These are phyloP conservation scores for Betta splendens DNA, from an alignment of 2,797 vertebrate genomes.

Conservation along the genomic window DNA sequence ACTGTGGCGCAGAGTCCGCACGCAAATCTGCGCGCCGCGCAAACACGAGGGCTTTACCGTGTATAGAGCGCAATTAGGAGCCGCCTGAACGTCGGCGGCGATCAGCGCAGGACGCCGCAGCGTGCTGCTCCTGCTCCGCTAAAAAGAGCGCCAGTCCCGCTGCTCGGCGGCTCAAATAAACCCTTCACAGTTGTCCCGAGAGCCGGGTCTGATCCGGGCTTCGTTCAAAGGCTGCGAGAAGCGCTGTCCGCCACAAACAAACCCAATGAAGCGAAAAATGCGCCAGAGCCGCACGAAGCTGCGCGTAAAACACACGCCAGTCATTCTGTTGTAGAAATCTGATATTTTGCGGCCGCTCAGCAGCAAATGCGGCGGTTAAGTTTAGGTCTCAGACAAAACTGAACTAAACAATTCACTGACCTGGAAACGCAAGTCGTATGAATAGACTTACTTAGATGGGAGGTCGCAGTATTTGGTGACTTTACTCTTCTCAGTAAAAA, in stretches of 20 bases:
- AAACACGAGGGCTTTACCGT: conserved; percentile 55
- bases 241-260: conserved; percentile 20
- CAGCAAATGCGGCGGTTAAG: conserved; percentile 18
- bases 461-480: conserved; percentile 46
- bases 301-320: conserved; percentile 48
- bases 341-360: conserved; percentile 33
- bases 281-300: conserved; percentile 11
- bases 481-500: conserved; percentile 41
- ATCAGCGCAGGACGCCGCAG: conserved; percentile 38
- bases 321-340: conserved; percentile 29
- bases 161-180: conserved; percentile 10
- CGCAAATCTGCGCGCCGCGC: conserved; percentile 40
- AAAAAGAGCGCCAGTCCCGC: conserved; percentile 12
- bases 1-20: conserved; percentile 50
- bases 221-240: conserved; percentile 7
- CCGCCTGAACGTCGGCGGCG: conserved; percentile 26
- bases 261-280: conserved; percentile 17
- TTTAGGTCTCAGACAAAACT: neutral
- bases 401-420: neutral
- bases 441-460: conserved; percentile 66
- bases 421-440: conserved; percentile 3
- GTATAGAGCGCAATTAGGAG: conserved; percentile 47
- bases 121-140: conserved; percentile 18
- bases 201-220: neutral
- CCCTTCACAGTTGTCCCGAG: neutral